phyloP scores from a whole-genome alignment of 1,140 invertebrate species.

The Tetraneura akinire region DNA sequence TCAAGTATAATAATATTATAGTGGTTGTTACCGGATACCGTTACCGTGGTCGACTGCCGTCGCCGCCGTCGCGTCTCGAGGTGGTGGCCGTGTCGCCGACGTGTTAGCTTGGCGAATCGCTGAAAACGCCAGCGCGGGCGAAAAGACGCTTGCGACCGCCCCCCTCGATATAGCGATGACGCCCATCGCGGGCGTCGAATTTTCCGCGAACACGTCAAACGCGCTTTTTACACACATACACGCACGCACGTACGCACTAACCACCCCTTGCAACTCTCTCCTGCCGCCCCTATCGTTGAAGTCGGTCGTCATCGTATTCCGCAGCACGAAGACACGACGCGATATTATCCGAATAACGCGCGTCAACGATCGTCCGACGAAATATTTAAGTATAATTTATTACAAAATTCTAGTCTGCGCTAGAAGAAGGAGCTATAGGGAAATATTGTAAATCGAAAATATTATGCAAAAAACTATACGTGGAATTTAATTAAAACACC shows the following conservation, averaged over 20 bases:
- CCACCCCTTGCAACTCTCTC: neutral
- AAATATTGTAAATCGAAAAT: no score
- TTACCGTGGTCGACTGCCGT: neutral
- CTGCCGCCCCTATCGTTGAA: neutral
- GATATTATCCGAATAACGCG: no score
- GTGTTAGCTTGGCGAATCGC: slow-evolving; percentile 21
- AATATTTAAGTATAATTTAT: no score
- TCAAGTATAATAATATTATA: no score
- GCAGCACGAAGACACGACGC: no score
- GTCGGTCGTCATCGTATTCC: neutral
- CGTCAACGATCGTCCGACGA: no score
- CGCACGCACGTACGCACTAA: neutral
- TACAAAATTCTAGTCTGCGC: no score
- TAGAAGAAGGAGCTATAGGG: no score
- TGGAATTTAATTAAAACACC: no score
- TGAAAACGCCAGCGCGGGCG: slow-evolving; percentile 34
- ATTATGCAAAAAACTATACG: no score
- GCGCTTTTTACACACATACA: neutral
- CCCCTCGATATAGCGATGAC: neutral
- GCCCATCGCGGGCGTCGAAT: slow-evolving; percentile 28
- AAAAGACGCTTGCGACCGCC: slow-evolving; percentile 39
- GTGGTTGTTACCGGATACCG: slow-evolving; percentile 18
- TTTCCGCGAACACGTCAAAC: neutral
- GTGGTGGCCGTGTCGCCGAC: slow-evolving; percentile 3
- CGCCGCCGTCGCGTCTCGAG: neutral